A percentile compares a stretch with the other conserved stretches of the same genome.
Evolutionary conservation across 2,888 invertebrate species (phyloP).

Genomic region (Tenthredo livida): DNA sequence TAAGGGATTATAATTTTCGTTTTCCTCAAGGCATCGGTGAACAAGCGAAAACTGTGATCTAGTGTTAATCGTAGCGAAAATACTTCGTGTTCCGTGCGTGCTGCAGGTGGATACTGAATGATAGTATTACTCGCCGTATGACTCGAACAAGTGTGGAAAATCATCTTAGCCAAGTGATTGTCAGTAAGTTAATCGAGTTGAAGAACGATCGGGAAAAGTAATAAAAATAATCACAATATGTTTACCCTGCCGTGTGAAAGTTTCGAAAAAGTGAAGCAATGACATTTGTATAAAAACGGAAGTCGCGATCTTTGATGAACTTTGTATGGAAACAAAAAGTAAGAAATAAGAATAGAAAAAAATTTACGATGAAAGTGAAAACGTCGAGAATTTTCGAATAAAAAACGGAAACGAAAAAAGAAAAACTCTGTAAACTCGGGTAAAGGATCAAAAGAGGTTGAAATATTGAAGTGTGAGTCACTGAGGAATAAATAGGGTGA

Average conservation of each 20-base stretch:
- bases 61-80: background rate
- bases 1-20: background rate
- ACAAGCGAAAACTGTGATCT: background rate
- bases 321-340: background rate
- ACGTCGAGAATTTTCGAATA: background rate
- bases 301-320: background rate
- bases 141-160: background rate
- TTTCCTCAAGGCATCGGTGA: background rate
- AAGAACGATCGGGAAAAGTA: background rate
- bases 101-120: background rate
- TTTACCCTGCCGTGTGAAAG: background rate
- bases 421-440: background rate
- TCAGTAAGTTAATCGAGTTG: background rate
- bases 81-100: slow-evolving; percentile 10
- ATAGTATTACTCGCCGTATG: background rate
- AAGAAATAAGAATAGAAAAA: background rate
- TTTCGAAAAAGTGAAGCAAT: background rate
- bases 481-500: background rate
- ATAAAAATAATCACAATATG: slow-evolving; percentile 5
- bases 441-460: background rate
- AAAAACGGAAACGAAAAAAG: background rate
- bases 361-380: background rate
- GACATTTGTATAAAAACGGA: background rate
- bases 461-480: background rate
- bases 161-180: background rate